Evolutionary conservation across 2,888 invertebrate genomes (phyloP), one percentile per base, ranked within the genome.

Genomic region (Drosophila nigritarsus): DNA sequence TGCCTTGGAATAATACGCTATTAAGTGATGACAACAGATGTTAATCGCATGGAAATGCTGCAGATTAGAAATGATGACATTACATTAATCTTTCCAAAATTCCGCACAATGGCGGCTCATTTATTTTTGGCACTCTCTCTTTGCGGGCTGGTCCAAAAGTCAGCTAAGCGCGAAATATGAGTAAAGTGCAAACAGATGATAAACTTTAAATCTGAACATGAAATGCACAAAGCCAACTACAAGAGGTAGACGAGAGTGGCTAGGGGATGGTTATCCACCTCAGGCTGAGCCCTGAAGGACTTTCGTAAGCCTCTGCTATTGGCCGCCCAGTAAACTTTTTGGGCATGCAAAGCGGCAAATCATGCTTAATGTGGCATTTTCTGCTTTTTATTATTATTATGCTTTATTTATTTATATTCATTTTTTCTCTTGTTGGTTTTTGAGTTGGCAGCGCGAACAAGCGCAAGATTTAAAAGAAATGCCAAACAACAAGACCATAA

Each of bases 361-460:
- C 87, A 87, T 89, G 88, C 87, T 87, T 87, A 87, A 87, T 87
- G 87, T 87, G 89, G 89, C 87, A 87, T 89, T 85, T 83, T 85
- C 83, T 77, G 81, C 73, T 85, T 83, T 74, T 81, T 87, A 80
- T 80, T 71, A 69, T 80, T 78, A 75, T 71, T 68, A 62, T 81
- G 56, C 48, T 75, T 88, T 82, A 75, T 77, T 80, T 76, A 70
- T 82, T 67, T 78, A 66, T 70, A 68, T 73, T 70, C 54, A 60
- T 73, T 68, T 40, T 40, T 56, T 29, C 56, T 18, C 42, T 29
- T 56, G 30, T 30, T 42, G 56, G 40, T 20, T 30, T 56, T 74
- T 67, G 64, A 77, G 73, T 60, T 61, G 69, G 55, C 55, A 64
- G 65, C 75, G 81, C 73, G 81, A 87, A 85, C 83, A 80, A 86